Evolutionary conservation across 2,888 invertebrate genomes (phyloP), one percentile per base, ranked within the genome.

Genomic region (Margaritifera margaritifera): DNA sequence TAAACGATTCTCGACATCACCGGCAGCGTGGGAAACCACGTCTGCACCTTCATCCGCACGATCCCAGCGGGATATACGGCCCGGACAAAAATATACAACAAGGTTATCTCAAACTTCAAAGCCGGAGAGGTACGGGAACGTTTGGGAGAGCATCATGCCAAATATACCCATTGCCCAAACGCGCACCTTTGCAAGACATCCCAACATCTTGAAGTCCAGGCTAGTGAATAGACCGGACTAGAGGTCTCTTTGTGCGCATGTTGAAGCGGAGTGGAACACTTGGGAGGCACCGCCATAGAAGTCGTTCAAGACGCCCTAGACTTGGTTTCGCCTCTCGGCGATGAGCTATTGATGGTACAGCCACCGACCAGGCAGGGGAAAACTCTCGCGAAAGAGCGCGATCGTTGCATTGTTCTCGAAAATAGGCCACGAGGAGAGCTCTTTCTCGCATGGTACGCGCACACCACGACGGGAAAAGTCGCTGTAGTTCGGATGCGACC

Each of bases 31-130:
- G 62, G 54, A 4, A 56, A 27, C 59, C 55, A 64, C 31, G 53
- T 60, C 60, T 53, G 66, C 31, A 65, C 59, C 19, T 59, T 52
- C 51, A 59, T 59, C 51, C 58, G 51, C 22, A 59, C 59, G 25
- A 66, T 25, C 59, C 15, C 6, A 31, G 53, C 64, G 6, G 53
- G 55, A n/a, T 54, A 64, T 31, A 53, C 11, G 6, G 51, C 4
- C 53, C 50, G 62, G 1, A 53, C 53, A 22, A 62, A 62, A 60
- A n/a, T 59, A 22, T 66, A 66, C 59, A 59, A 66, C 52, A 66
- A 66, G n/a, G 60, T 66, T 0, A 60, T 59, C 3, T 59, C 60
- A 53, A 66, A 51, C 59, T 66, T 66, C 59, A 60, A 31, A 50
- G 65, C 57, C 6, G 52, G n/a, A 6, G 63, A 63, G 54, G 54